phyloP scores from a whole-genome alignment of 2,888 invertebrate species.

The Choristoneura rosaceana region DNA sequence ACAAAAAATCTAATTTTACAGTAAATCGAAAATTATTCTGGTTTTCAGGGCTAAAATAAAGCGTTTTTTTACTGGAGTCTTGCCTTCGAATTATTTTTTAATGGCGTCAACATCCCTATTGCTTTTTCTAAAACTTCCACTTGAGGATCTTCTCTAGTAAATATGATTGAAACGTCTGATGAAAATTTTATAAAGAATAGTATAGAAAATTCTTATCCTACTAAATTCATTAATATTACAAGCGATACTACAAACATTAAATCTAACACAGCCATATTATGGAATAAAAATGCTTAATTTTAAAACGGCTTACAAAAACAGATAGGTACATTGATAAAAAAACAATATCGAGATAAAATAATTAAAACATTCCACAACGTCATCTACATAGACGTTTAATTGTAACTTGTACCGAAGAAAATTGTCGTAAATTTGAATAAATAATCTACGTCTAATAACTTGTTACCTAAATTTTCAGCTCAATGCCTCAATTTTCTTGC shows the following conservation, averaged over 20 bases:
- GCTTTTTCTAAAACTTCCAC: too few species aligned
- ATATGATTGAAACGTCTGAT: conserved; percentile 8
- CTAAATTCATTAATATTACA: conserved; percentile 36
- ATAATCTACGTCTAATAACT: not conserved
- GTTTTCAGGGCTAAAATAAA: too few species aligned
- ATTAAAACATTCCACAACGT: not conserved
- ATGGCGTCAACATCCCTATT: too few species aligned
- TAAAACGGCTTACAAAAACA: conserved; percentile 7
- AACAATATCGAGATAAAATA: not conserved
- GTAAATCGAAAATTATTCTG: too few species aligned
- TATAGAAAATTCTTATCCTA: conserved; percentile 29
- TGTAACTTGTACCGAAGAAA: not conserved
- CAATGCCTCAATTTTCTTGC: not conserved
- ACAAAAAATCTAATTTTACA: too few species aligned
- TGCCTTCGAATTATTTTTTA: too few species aligned
- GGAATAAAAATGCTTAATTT: conserved; percentile 38
- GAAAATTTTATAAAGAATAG: not conserved
- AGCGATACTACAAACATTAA: conserved; percentile 38
- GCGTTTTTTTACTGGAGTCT: too few species aligned
- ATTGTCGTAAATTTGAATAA: not conserved
- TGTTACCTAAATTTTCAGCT: not conserved
- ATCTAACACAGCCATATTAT: conserved; percentile 46
- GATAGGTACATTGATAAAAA: not conserved
- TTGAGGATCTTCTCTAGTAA: not conserved
- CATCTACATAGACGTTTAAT: conserved; percentile 17